These are phyloP conservation scores for Sinodicranocentrus sp. DNA, from an alignment of 2,888 invertebrate genomes.

Conservation along the genomic window DNA sequence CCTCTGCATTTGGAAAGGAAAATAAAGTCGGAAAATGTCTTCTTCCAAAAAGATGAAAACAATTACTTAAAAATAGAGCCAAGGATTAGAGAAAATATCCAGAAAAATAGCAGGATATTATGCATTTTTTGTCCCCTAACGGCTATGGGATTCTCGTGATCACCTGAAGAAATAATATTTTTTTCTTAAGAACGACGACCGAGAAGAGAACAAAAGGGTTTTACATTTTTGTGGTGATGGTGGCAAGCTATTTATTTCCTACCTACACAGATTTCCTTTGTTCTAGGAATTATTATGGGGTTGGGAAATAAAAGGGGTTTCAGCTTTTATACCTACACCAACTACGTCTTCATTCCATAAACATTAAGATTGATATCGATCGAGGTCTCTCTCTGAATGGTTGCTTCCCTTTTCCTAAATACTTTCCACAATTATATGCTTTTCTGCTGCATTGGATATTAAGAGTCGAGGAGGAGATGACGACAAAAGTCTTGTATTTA, in stretches of 20 bases:
- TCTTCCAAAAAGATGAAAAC: conserved; percentile 21
- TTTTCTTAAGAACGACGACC: background rate
- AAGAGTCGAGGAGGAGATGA: too few relatives aligned
- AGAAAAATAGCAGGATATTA: too few relatives aligned
- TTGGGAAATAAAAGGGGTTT: conserved; percentile 49
- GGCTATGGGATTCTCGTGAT: too few relatives aligned
- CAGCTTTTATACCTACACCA: conserved; percentile 31
- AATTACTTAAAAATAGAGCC: background rate
- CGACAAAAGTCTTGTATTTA: too few relatives aligned
- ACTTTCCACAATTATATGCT: conserved; percentile 5
- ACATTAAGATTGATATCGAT: conserved; percentile 67
- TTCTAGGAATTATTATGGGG: conserved; percentile 11
- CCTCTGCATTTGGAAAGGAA: background rate
- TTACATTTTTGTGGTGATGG: conserved; percentile 13
- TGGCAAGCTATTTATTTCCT: conserved; percentile 35
- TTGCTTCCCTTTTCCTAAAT: conserved; percentile 13
- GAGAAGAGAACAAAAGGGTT: conserved; percentile 35
- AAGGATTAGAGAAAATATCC: too few relatives aligned
- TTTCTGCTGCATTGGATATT: too few relatives aligned
- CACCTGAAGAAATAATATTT: conserved; percentile 29
- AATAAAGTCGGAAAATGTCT: background rate
- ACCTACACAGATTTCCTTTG: conserved; percentile 16
- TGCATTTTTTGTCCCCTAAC: too few relatives aligned
- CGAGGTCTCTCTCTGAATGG: conserved; percentile 26
- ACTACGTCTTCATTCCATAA: too few relatives aligned